Conservation (phyloP, 2,888 invertebrate genomes). For the Epinotia demarniana region DNA sequence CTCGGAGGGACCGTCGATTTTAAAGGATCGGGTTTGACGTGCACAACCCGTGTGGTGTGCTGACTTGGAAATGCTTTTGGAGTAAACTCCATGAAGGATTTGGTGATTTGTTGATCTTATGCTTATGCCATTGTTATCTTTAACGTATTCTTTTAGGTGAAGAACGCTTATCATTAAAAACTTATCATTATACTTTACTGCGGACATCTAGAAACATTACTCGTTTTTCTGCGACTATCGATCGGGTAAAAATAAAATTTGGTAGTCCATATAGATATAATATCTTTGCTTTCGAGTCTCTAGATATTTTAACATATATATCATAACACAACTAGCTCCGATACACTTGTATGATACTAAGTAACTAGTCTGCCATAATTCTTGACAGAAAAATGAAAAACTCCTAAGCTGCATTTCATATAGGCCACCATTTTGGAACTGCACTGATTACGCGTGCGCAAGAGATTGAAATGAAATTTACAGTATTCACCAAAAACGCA, state of each 20-base stretch:
- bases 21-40: constrained; percentile 68
- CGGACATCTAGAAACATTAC: neutral
- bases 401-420: no score
- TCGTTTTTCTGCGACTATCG: neutral
- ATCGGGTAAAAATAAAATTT: neutral
- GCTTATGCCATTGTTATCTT: neutral
- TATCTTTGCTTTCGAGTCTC: neutral
- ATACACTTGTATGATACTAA: neutral
- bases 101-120: constrained; percentile 10
- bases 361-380: neutral
- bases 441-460: no score
- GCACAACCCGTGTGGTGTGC: constrained; percentile 59
- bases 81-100: constrained; percentile 52
- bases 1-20: constrained; percentile 64
- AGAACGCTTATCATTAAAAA: no score
- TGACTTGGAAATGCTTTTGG: constrained; percentile 64
- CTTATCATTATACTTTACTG: neutral
- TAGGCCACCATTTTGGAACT: no score
- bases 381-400: no score
- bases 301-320: neutral
- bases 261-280: neutral
- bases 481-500: neutral
- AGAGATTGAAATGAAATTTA: no score
- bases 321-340: neutral
- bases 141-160: neutral